These are phyloP conservation scores for Thumatha senex DNA, from an alignment of 2,888 invertebrate genomes.

Conservation along the genomic window DNA sequence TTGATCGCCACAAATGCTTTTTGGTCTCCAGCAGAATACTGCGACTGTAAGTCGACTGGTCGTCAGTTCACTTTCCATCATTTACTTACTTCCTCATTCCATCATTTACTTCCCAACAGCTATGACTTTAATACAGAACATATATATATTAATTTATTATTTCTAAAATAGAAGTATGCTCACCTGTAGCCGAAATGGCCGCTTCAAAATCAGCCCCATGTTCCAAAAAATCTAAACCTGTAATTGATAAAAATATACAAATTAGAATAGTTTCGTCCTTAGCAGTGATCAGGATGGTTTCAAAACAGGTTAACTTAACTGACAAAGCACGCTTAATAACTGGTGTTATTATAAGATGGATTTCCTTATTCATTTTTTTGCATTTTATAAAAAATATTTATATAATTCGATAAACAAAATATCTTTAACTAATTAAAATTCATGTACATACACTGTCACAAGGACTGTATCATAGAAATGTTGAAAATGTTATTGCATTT, in stretches of 20 bases:
- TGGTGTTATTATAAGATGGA: constrained; percentile 31
- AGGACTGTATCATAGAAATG: constrained; percentile 6
- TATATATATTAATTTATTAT: not conserved
- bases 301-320: constrained; percentile 38
- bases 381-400: not conserved
- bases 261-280: not conserved
- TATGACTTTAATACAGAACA: no score
- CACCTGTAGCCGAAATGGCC: constrained; percentile 88
- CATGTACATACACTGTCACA: constrained; percentile 4
- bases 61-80: no score
- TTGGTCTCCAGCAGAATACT: no score
- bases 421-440: not conserved
- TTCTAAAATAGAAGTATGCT: constrained; percentile 39
- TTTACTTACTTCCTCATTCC: no score
- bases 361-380: constrained; percentile 27
- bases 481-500: constrained; percentile 1
- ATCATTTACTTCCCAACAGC: no score
- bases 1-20: no score
- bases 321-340: constrained; percentile 44
- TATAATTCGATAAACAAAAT: not conserved
- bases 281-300: not conserved
- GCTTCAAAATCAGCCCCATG: constrained; percentile 89
- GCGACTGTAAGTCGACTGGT: no score
- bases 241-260: constrained; percentile 39
- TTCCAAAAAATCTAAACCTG: constrained; percentile 89